Conservation (phyloP, 2,888 invertebrate species). For the Chironomus riparius region DNA sequence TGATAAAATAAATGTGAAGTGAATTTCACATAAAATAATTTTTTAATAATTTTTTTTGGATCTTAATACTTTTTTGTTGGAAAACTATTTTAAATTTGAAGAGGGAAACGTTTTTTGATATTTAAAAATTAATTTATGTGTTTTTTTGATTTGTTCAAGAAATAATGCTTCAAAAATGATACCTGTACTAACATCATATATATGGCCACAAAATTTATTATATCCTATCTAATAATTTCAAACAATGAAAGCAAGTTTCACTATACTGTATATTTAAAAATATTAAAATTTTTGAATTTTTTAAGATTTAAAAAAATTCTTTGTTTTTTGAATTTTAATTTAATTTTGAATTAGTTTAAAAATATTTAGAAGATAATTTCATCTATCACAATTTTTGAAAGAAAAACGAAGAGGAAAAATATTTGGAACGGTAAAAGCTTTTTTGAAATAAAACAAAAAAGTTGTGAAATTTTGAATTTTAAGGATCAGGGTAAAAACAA, state of each 20-base stretch:
- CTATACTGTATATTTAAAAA: background rate
- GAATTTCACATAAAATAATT: too few species aligned
- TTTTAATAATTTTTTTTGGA: too few species aligned
- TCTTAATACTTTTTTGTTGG: too few species aligned
- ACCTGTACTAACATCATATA: constrained; percentile 25
- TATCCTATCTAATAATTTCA: constrained; percentile 9
- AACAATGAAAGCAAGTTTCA: constrained; percentile 23
- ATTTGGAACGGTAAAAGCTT: too few species aligned
- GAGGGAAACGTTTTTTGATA: too few species aligned
- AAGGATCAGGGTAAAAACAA: too few species aligned
- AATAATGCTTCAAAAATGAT: constrained; percentile 22
- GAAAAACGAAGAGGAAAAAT: background rate
- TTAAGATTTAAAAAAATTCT: background rate
- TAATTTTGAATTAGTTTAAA: background rate
- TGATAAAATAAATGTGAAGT: too few species aligned
- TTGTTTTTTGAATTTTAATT: background rate
- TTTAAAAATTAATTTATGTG: too few species aligned
- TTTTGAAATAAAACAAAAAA: too few species aligned
- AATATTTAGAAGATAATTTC: background rate
- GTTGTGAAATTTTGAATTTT: too few species aligned
- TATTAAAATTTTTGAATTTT: background rate
- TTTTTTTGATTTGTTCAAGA: background rate
- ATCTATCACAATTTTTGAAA: background rate
- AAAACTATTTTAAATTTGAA: too few species aligned
- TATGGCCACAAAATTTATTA: constrained; percentile 17